Base-by-base conservation (phyloP, 1,140 invertebrate species). In the Drosophila kurseongensis region DNA sequence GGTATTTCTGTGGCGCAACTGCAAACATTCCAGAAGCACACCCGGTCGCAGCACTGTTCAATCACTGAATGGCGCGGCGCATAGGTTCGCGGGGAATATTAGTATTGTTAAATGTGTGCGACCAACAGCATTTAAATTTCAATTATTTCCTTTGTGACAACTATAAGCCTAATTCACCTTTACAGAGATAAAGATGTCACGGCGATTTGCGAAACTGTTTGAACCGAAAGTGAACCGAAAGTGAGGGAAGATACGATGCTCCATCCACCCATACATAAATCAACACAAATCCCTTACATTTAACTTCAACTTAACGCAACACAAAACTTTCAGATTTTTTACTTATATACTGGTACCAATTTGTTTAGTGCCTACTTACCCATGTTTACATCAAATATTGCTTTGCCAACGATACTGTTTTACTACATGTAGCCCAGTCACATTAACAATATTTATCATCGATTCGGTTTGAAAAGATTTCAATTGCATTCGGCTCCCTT, bases 241-340 rank as follows among this genome's bases (percentile, higher is more conserved):
- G 27, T 14, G 27, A 40, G 23, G 12, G 2, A 12, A 13, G 45
- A 27, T 68, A 48, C 67, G 73, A 76, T 77, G 13, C 29, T 32
- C 0, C 4, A 23, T 23, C 23, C 23, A 23, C 23, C 23, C 23
- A 23, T 23, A 23, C 23, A 23, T 23, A 76, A 76, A 73, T 73
- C 78, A 81, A 81, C 80, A 77, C 68, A 81, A 81, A 81, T 81
- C 79, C 74, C 74, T 73, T 73, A 80, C 73, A 72, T 76, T 75
- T 63, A 73, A 73, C 71, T 71, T 78, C 63, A 77, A 77, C 68
- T 74, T 68, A 68, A 23, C 35, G 44, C 32, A 57, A 55, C 51
- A 78, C 78, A 72, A 59, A 78, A 65, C 41, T 69, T 45, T 2
- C 50, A 40, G 51, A 45, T 54, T 66, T 63, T 23, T n/a, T 62